Evolutionary conservation across 2,113 vertebrate genomes (phyloP).

Genomic region (Tamias sibiricus): DNA sequence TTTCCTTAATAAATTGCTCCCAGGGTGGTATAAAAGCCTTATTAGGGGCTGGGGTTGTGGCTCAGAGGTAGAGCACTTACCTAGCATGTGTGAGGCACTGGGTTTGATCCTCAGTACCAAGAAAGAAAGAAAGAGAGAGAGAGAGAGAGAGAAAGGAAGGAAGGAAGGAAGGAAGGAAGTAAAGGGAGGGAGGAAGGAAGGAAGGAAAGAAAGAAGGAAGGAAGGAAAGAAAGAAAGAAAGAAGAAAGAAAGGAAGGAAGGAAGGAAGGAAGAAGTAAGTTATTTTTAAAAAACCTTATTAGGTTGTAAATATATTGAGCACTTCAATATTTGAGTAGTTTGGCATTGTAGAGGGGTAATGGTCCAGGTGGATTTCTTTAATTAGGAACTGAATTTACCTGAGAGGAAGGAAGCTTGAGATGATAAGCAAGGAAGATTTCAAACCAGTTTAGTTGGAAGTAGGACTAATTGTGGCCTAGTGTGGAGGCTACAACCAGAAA

Average conservation of each 20-base stretch:
- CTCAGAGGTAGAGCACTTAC: too few relatives aligned
- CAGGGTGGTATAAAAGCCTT: background rate
- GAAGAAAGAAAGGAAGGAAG: too few relatives aligned
- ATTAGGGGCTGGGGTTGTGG: background rate
- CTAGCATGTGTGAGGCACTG: too few relatives aligned
- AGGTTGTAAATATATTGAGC: background rate
- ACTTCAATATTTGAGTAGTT: slow-evolving; percentile 17
- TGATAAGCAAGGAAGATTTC: slow-evolving; percentile 12
- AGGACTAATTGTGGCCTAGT: background rate
- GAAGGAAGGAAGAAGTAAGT: too few relatives aligned
- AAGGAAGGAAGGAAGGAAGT: too few relatives aligned
- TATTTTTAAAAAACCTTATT: too few relatives aligned
- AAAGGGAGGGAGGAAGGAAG: too few relatives aligned
- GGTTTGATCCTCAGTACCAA: too few relatives aligned
- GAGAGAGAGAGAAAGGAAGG: too few relatives aligned
- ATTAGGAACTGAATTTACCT: slow-evolving; percentile 20
- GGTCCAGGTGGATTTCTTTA: slow-evolving; percentile 14
- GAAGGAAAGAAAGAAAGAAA: too few relatives aligned
- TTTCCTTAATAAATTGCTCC: slow-evolving; percentile 48
- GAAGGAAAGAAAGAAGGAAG: too few relatives aligned
- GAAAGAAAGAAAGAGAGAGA: too few relatives aligned
- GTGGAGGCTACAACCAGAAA: background rate
- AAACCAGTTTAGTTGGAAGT: background rate
- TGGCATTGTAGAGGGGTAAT: background rate
- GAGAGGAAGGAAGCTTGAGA: background rate